Conservation (phyloP, 2,888 invertebrate genomes). For the Harpagoxenus sublaevis region DNA sequence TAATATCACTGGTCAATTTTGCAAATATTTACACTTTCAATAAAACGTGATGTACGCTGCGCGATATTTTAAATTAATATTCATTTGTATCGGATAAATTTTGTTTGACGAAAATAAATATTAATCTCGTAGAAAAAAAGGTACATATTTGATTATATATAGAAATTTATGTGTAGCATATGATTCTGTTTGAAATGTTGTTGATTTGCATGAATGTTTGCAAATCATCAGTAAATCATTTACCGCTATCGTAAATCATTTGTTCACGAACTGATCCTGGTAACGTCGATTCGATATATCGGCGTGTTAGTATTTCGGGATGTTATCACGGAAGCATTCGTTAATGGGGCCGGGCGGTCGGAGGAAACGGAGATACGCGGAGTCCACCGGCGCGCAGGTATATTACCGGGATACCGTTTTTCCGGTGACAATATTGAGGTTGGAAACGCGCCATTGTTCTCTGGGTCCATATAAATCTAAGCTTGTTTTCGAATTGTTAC, state of each 20-base stretch:
- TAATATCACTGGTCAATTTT: neutral
- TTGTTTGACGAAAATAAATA: neutral
- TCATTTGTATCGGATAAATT: neutral
- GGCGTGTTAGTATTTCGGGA: neutral
- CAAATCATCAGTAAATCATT: neutral
- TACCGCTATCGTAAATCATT: neutral
- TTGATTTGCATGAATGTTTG: constrained; percentile 2
- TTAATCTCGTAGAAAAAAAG: neutral
- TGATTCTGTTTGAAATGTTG: neutral
- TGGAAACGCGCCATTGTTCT: constrained; percentile 41
- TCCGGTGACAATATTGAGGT: constrained; percentile 49
- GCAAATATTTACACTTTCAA: neutral
- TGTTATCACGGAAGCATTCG: constrained; percentile 43
- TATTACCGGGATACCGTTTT: constrained; percentile 48
- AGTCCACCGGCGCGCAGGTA: constrained; percentile 18
- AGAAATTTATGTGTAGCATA: neutral
- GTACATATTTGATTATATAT: neutral
- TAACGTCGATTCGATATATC: neutral
- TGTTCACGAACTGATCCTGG: neutral
- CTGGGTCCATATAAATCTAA: constrained; percentile 29
- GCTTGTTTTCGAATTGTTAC: constrained; percentile 25
- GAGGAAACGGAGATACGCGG: constrained; percentile 45
- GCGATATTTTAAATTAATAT: constrained; percentile 3
- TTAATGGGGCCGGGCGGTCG: constrained; percentile 30
- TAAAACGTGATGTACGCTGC: neutral